phyloP scores from a whole-genome alignment of 2,797 vertebrate genomes.

The Notamacropus eugenii region DNA sequence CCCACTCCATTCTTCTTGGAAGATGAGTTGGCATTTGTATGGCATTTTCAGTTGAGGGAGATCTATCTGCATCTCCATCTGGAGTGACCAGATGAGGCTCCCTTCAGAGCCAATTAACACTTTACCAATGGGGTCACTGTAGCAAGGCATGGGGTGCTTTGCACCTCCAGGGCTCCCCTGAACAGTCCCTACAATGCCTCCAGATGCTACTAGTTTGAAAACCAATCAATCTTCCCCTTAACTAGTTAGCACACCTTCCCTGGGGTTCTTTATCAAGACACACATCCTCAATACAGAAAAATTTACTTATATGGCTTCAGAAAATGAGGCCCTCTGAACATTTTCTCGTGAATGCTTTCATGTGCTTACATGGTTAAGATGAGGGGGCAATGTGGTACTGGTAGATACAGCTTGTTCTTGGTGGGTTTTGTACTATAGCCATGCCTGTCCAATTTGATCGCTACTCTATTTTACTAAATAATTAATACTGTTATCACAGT shows the following conservation, averaged over 20 bases:
- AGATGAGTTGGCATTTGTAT: conserved; percentile 76
- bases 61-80: conserved; percentile 77
- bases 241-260: conserved; percentile 63
- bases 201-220: conserved; percentile 72
- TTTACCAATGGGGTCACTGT: conserved; percentile 73
- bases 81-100: conserved; percentile 79
- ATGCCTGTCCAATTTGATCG: conserved; percentile 9
- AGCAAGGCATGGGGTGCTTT: conserved; percentile 72
- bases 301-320: conserved; percentile 10
- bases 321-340: conserved; percentile 25
- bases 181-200: conserved; percentile 73
- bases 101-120: conserved; percentile 81
- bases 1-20: conserved; percentile 70
- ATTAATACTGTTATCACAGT: background rate
- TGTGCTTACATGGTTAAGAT: conserved; percentile 2
- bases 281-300: background rate
- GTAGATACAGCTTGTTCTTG: background rate
- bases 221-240: conserved; percentile 71
- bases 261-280: conserved; percentile 55
- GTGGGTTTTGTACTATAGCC: background rate
- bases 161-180: conserved; percentile 77
- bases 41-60: conserved; percentile 75
- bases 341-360: conserved; percentile 48
- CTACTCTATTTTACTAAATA: conserved; percentile 14
- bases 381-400: background rate